These are phyloP conservation scores for Pagetopsis macropterus DNA, from an alignment of 2,797 vertebrate species.

Conservation along the genomic window DNA sequence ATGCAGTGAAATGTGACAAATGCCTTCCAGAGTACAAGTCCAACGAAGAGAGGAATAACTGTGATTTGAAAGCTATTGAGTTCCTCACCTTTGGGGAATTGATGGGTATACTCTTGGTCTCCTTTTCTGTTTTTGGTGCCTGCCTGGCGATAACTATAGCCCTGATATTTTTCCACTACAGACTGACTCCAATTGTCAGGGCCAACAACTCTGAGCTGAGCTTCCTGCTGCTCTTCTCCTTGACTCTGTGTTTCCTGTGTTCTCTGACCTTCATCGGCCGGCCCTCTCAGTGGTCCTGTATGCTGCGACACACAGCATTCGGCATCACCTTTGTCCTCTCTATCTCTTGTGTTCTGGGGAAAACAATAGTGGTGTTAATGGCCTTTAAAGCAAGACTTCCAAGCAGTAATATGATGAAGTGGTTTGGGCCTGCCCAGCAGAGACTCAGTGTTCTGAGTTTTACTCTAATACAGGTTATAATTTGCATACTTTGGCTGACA, in stretches of 20 bases:
- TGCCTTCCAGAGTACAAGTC: constrained; percentile 84
- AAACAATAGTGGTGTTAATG: constrained; percentile 83
- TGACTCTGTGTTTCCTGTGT: constrained; percentile 84
- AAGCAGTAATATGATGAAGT: constrained; percentile 78
- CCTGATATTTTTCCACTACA: constrained; percentile 80
- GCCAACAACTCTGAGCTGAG: constrained; percentile 86
- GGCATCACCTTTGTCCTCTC: constrained; percentile 84
- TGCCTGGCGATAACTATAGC: constrained; percentile 77
- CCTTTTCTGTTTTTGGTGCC: constrained; percentile 80
- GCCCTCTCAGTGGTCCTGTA: constrained; percentile 85
- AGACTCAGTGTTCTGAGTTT: constrained; percentile 78
- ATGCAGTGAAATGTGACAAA: constrained; percentile 83
- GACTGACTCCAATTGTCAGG: constrained; percentile 79
- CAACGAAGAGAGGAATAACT: constrained; percentile 78
- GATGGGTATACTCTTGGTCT: constrained; percentile 81
- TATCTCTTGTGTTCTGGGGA: constrained; percentile 82
- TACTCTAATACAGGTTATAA: constrained; percentile 79
- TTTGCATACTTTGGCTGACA: constrained; percentile 80
- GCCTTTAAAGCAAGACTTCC: constrained; percentile 82
- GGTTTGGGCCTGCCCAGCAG: constrained; percentile 82
- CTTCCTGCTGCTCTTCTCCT: constrained; percentile 83
- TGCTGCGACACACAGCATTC: constrained; percentile 83
- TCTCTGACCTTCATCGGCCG: constrained; percentile 82
- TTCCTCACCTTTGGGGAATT: constrained; percentile 82
- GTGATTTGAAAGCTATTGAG: constrained; percentile 83